Percentiles rank a stretch among this genome's conserved stretches.
Conservation (phyloP, 2,113 vertebrate species). For the Otis tarda region DNA sequence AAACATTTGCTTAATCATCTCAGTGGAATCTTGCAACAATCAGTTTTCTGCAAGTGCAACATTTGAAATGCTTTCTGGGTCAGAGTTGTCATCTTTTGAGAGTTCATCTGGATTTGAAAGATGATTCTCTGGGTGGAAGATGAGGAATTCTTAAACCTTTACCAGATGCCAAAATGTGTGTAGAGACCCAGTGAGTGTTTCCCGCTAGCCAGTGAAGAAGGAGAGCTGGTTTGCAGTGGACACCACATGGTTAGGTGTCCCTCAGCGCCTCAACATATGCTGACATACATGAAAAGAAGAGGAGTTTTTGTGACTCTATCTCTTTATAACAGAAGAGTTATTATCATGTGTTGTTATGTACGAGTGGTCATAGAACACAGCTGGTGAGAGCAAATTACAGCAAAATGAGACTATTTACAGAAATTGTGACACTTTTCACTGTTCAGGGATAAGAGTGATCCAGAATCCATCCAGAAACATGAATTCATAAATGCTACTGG, state of each 20-base stretch:
- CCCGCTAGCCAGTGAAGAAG: background rate
- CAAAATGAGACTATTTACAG: background rate
- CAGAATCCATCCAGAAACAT: background rate
- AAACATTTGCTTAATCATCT: constrained; percentile 42
- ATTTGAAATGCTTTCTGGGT: constrained; percentile 43
- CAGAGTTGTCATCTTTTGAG: constrained; percentile 43
- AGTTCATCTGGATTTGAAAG: constrained; percentile 36
- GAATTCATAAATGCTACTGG: background rate
- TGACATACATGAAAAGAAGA: background rate
- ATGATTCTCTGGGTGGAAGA: constrained; percentile 18
- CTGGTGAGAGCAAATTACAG: background rate
- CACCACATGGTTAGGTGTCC: background rate
- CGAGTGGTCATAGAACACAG: background rate
- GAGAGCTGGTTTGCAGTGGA: background rate
- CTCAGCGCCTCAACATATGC: background rate
- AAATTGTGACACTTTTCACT: background rate
- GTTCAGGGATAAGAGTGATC: background rate
- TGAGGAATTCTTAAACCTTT: constrained; percentile 36
- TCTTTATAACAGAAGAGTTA: background rate
- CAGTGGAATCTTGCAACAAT: constrained; percentile 48
- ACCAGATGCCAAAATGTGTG: constrained; percentile 34
- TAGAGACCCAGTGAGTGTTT: background rate
- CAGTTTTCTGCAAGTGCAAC: constrained; percentile 36
- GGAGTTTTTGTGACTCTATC: background rate
- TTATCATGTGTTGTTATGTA: background rate